Percentiles rank a stretch among this genome's conserved stretches.
phyloP scores from a whole-genome alignment of 2,888 invertebrate species.

The Drosophila robusta region DNA sequence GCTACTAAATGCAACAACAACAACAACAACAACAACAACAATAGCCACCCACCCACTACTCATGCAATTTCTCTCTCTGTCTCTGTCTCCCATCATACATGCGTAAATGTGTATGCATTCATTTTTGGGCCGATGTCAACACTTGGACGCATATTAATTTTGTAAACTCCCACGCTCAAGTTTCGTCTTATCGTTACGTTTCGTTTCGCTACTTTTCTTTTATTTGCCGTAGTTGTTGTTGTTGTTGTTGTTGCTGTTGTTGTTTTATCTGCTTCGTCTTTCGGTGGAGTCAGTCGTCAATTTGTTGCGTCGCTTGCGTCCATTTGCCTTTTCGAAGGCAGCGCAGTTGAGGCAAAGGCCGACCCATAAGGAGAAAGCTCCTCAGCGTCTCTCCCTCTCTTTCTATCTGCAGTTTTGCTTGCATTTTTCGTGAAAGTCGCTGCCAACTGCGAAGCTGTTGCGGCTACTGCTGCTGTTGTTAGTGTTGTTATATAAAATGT shows the following conservation, averaged over 20 bases:
- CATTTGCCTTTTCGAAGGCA: constrained; percentile 67
- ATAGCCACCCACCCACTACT: constrained; percentile 40
- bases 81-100: constrained; percentile 6
- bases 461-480: constrained; percentile 31
- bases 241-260: constrained; percentile 31
- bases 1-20: constrained; percentile 62
- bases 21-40: constrained; percentile 37
- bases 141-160: constrained; percentile 77
- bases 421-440: constrained; percentile 79
- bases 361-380: constrained; percentile 73
- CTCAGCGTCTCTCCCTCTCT: constrained; percentile 42
- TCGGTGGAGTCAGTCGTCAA: constrained; percentile 43
- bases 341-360: constrained; percentile 42
- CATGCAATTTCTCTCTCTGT: constrained; percentile 48
- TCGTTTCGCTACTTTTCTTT: constrained; percentile 39
- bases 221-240: constrained; percentile 14
- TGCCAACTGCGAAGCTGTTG: constrained; percentile 22
- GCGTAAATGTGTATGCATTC: not conserved
- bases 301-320: constrained; percentile 60
- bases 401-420: constrained; percentile 68
- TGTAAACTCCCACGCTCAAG: constrained; percentile 77
- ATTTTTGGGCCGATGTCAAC: constrained; percentile 60
- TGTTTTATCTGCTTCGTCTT: constrained; percentile 54
- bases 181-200: constrained; percentile 55
- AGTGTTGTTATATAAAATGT: constrained; percentile 70